A percentile compares a stretch with the other conserved stretches of the same genome.
Conservation (phyloP, 2,888 invertebrate genomes). For the Serripes groenlandicus region DNA sequence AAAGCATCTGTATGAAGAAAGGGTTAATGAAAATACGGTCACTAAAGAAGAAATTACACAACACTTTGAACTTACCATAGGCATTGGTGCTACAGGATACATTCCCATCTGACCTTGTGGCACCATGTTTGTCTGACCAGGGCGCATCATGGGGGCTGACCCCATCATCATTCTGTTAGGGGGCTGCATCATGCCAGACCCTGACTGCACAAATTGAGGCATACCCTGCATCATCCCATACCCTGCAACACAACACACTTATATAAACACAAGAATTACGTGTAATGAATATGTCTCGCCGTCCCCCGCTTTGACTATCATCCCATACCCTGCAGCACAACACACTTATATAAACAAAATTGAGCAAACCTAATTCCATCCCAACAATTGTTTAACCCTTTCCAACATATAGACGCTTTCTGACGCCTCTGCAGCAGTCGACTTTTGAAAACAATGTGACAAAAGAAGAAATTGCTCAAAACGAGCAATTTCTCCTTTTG, state of each 20-base stretch:
- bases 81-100: slow-evolving; percentile 16
- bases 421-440: too few relatives aligned
- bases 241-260: slow-evolving; percentile 26
- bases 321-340: too few relatives aligned
- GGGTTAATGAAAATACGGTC: not conserved
- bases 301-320: too few relatives aligned
- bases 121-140: slow-evolving; percentile 24
- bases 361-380: too few relatives aligned
- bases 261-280: too few relatives aligned
- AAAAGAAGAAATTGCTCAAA: too few relatives aligned
- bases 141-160: slow-evolving; percentile 34
- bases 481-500: too few relatives aligned
- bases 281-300: too few relatives aligned
- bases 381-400: too few relatives aligned
- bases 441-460: too few relatives aligned
- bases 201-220: slow-evolving; percentile 44
- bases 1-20: slow-evolving; percentile 6
- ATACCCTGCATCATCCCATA: slow-evolving; percentile 47
- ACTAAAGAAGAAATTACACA: not conserved
- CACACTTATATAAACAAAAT: too few relatives aligned
- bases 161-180: slow-evolving; percentile 59
- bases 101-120: slow-evolving; percentile 30
- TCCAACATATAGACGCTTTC: too few relatives aligned
- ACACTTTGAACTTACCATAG: slow-evolving; percentile 1
- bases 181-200: slow-evolving; percentile 27